Evolutionary conservation across 37 sponge, comb jelly and placozoan genomes (phyloP), one percentile per base, ranked within the genome.

Genomic region (Halichondria panicea): DNA sequence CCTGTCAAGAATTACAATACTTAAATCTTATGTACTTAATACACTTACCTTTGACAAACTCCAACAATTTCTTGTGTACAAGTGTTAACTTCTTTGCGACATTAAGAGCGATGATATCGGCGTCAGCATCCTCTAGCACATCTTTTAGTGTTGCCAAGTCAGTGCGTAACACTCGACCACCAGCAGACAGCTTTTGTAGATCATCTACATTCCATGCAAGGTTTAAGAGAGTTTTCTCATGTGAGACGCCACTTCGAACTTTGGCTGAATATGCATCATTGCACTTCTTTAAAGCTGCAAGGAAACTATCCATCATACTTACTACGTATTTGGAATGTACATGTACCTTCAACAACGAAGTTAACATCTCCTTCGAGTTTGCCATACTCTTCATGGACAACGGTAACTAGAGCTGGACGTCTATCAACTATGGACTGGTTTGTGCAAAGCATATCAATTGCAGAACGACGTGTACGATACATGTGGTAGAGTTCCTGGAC

Each of bases 131-230:
- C 22, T 59, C 61, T 8, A 59, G 21, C 27, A 24, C 19, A 8
- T 59, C 61, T 15, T 59, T 59, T 15, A 48, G 52, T 18, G 52
- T 48, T 48, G 15, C 52, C 11, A 65, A 36, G 4, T 9, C 66
- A 6, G 38, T 8, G 34, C 36, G 4, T 22, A 65, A 34, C 7
- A 4, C 21, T 36, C 66, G 31, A 4, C 34, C 66, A 9, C 21
- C 3, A 7, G 31, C 66, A 28, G 21, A 35, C 22, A 65, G 36
- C 66, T 65, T 39, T 30, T 35, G 31, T 30, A 65, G 66, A 22
- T 65, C 66, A 36, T 65, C 21, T 36, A 65, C 36, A 11, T 65
- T 65, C 66, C 66, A 65, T 6, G 66, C 66, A 36, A 65, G 38
- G 6, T 8, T 5, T 21, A 31, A 30, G 22, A 65, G 18, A 34